Conservation (phyloP, 2,888 invertebrate genomes). For the Leptothorax acervorum region DNA sequence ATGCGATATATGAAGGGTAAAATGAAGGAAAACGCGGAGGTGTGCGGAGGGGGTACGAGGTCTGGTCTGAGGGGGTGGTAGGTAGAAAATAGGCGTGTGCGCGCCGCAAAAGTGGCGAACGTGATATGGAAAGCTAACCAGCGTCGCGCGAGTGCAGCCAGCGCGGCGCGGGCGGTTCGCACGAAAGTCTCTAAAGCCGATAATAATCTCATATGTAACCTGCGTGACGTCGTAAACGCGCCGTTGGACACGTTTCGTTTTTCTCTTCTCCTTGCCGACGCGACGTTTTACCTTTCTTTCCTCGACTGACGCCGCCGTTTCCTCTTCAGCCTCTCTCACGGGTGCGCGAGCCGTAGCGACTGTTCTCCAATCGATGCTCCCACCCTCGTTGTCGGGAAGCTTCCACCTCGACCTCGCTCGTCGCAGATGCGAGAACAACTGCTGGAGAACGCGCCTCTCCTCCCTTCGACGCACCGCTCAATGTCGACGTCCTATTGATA, state of each 20-base stretch:
- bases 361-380: conserved; percentile 8
- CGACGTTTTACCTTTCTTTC: conserved; percentile 33
- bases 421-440: conserved; percentile 12
- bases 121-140: conserved; percentile 69
- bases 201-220: conserved; percentile 82
- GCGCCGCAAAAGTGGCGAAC: conserved; percentile 60
- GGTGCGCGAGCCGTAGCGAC: not conserved
- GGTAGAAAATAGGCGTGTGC: conserved; percentile 59
- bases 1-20: conserved; percentile 39
- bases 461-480: not conserved
- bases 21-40: conserved; percentile 9
- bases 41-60: not conserved
- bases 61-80: conserved; percentile 29
- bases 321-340: conserved; percentile 12
- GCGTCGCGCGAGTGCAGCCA: conserved; percentile 55
- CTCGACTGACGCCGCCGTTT: conserved; percentile 36
- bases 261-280: conserved; percentile 32
- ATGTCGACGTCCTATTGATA: conserved; percentile 9
- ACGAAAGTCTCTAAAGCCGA: conserved; percentile 62
- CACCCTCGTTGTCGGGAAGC: not conserved
- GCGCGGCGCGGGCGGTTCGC: conserved; percentile 42
- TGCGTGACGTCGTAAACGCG: conserved; percentile 74
- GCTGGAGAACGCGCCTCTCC: conserved; percentile 14
- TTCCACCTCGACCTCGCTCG: not conserved
- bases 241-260: conserved; percentile 61